Conservation (phyloP, 53 echinoderm and acorn worm species). For the Echinarachnius parma region DNA sequence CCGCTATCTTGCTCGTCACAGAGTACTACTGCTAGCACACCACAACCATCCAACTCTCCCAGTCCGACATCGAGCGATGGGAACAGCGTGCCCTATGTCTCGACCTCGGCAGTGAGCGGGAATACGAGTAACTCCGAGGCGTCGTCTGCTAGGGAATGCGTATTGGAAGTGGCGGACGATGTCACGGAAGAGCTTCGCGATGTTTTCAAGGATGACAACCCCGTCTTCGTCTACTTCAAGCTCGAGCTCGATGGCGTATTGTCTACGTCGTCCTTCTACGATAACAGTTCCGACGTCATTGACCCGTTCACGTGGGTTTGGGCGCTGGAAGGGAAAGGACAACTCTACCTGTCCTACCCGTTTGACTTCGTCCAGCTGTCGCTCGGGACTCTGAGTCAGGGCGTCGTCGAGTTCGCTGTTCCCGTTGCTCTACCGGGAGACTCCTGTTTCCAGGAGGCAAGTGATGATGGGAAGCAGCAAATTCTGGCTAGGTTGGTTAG, state of each 20-base stretch:
- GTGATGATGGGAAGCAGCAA: slow-evolving; percentile 46
- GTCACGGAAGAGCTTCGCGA: slow-evolving; percentile 2
- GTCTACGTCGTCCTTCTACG: slow-evolving; percentile 38
- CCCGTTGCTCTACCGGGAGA: slow-evolving; percentile 29
- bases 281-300: slow-evolving; percentile 55
- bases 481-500: slow-evolving; percentile 35
- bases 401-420: slow-evolving; percentile 50
- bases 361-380: slow-evolving; percentile 88
- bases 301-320: slow-evolving; percentile 74
- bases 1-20: neutral
- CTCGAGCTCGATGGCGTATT: slow-evolving; percentile 42
- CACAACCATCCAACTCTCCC: neutral
- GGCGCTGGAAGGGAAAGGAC: slow-evolving; percentile 66
- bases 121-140: neutral
- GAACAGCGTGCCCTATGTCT: neutral
- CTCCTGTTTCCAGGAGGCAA: slow-evolving; percentile 43
- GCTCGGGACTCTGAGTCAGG: slow-evolving; percentile 61
- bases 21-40: neutral
- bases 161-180: neutral
- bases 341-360: slow-evolving; percentile 70
- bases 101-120: neutral
- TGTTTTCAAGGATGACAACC: neutral
- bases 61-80: neutral
- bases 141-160: slow-evolving; percentile 32
- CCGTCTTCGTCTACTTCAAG: slow-evolving; percentile 67